Evolutionary conservation across 2,797 vertebrate species (phyloP).

Genomic region (Argentina silus): DNA sequence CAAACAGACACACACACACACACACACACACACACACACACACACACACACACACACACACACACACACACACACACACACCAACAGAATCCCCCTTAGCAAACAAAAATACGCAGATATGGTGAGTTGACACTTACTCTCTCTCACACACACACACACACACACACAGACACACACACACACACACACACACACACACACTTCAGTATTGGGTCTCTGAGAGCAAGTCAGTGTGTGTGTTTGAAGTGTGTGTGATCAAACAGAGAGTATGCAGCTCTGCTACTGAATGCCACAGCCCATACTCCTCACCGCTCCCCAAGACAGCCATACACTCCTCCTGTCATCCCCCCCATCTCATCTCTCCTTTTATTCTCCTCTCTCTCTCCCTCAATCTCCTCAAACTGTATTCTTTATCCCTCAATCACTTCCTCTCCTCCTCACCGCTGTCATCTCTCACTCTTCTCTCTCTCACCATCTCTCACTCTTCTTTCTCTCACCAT

Average conservation of each 20-base stretch:
- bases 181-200: conserved; percentile 9
- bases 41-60: not conserved
- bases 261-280: conserved; percentile 71
- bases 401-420: conserved; percentile 10
- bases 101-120: too few species aligned
- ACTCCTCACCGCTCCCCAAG: conserved; percentile 61
- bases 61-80: not conserved
- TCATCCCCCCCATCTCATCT: not conserved
- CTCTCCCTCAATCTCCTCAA: conserved; percentile 19
- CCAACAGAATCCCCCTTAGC: not conserved
- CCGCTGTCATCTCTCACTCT: conserved; percentile 32
- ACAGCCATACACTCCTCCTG: conserved; percentile 48
- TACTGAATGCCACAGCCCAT: conserved; percentile 65
- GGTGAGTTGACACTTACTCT: too few species aligned
- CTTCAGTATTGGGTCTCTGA: conserved; percentile 27
- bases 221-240: conserved; percentile 68
- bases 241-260: conserved; percentile 80
- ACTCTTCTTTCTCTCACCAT: not conserved
- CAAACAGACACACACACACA: not conserved
- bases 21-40: not conserved
- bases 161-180: not conserved
- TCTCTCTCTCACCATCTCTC: conserved; percentile 30
- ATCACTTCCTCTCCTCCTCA: not conserved
- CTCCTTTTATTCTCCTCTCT: conserved; percentile 45
- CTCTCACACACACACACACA: not conserved